Percentiles rank a stretch among this genome's conserved stretches.
These are phyloP conservation scores for Minunthozetes semirufus DNA, from an alignment of 2,888 invertebrate species.

Conservation along the genomic window DNA sequence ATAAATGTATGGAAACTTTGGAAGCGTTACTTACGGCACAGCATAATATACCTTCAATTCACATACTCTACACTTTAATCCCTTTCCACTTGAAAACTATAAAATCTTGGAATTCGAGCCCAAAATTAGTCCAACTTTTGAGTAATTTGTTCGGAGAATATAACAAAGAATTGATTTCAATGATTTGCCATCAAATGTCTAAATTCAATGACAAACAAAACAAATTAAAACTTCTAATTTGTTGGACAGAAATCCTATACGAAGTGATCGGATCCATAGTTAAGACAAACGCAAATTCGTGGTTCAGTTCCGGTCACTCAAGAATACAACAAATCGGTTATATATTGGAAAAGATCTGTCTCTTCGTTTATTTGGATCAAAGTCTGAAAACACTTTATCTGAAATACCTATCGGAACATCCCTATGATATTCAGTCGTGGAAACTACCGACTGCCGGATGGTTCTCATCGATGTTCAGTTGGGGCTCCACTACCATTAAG, in stretches of 20 bases:
- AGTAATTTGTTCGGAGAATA: slow-evolving; percentile 21
- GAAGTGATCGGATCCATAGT: slow-evolving; percentile 29
- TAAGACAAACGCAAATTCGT: slow-evolving; percentile 23
- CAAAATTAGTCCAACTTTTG: slow-evolving; percentile 25
- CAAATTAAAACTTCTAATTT: slow-evolving; percentile 12
- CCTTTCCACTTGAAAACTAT: slow-evolving; percentile 30
- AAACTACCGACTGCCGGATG: slow-evolving; percentile 24
- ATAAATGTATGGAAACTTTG: slow-evolving; percentile 27
- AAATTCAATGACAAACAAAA: slow-evolving; percentile 9
- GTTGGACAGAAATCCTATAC: slow-evolving; percentile 33
- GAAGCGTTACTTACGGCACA: slow-evolving; percentile 10
- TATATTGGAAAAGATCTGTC: slow-evolving; percentile 30
- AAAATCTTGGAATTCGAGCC: slow-evolving; percentile 4
- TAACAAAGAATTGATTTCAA: slow-evolving; percentile 4
- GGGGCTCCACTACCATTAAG: neutral
- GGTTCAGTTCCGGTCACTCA: slow-evolving; percentile 27
- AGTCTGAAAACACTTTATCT: neutral
- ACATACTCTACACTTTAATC: slow-evolving; percentile 31
- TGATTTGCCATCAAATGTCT: slow-evolving; percentile 12
- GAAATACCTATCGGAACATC: slow-evolving; percentile 19
- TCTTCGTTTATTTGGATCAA: slow-evolving; percentile 28
- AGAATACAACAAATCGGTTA: slow-evolving; percentile 33
- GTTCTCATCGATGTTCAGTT: slow-evolving; percentile 22
- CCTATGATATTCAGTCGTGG: slow-evolving; percentile 20
- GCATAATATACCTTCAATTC: slow-evolving; percentile 31